These are phyloP conservation scores for Epinephelus moara DNA, from an alignment of 2,113 vertebrate genomes.

Conservation along the genomic window DNA sequence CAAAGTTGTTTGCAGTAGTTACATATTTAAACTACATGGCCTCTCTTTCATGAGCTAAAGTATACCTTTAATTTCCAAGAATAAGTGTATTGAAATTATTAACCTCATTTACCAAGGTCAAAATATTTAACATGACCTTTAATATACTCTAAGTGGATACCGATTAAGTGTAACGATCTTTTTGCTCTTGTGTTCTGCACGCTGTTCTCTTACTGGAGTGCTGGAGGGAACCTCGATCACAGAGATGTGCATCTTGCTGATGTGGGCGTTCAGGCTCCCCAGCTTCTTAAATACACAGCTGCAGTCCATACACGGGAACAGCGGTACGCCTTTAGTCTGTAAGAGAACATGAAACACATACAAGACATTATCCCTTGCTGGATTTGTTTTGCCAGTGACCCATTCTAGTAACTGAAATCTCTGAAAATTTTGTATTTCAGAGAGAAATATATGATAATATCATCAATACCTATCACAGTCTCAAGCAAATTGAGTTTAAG, in stretches of 20 bases:
- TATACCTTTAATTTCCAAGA: too few species aligned
- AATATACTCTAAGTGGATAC: neutral
- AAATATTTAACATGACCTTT: neutral
- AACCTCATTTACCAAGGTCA: neutral
- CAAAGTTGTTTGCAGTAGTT: neutral
- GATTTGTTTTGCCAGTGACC: too few species aligned
- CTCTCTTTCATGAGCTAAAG: too few species aligned
- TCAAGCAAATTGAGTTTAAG: neutral
- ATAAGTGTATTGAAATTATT: neutral
- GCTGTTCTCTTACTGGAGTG: slow-evolving; percentile 83
- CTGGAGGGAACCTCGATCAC: slow-evolving; percentile 88
- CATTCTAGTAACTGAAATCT: neutral
- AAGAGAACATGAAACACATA: slow-evolving; percentile 39
- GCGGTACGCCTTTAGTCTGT: slow-evolving; percentile 92
- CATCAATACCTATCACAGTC: neutral
- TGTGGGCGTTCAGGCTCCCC: slow-evolving; percentile 97
- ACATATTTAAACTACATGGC: neutral
- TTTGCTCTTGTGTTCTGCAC: neutral
- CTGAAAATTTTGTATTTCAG: neutral
- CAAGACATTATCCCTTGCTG: neutral
- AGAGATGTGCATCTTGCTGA: slow-evolving; percentile 98
- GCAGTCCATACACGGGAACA: slow-evolving; percentile 96
- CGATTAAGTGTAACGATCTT: neutral
- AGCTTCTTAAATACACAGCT: slow-evolving; percentile 98
- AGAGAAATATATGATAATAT: neutral